Evolutionary conservation across 2,113 vertebrate species (phyloP).

Genomic region (Gadus chalcogrammus): DNA sequence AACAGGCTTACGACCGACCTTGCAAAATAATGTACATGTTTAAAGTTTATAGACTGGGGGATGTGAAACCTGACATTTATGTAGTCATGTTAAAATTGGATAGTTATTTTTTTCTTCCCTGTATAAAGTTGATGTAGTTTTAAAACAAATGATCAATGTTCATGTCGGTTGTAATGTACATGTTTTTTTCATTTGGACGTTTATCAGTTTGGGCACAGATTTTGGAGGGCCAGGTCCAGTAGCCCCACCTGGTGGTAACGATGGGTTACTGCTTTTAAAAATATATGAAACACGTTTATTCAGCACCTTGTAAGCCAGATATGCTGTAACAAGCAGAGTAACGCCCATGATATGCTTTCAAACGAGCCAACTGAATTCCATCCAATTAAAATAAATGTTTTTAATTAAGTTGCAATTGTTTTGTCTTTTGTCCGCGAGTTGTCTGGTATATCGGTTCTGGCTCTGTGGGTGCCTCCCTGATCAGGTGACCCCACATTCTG

Average conservation of each 20-base stretch:
- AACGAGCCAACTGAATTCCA: conserved; percentile 14
- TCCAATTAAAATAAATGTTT: conserved; percentile 40
- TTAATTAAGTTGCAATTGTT: background rate
- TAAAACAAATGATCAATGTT: too few species aligned
- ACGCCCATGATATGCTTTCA: conserved; percentile 20
- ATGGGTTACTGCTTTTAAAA: conserved; percentile 26
- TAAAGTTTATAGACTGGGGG: conserved; percentile 3
- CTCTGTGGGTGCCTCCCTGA: too few species aligned
- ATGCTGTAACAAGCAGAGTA: background rate
- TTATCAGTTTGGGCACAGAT: too few species aligned
- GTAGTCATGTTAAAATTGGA: background rate
- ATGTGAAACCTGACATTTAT: background rate
- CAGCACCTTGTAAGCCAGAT: background rate
- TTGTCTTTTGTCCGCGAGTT: background rate
- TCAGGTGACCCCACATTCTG: too few species aligned
- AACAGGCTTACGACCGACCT: too few species aligned
- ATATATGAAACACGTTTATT: background rate
- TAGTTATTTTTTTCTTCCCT: too few species aligned
- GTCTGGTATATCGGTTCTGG: too few species aligned
- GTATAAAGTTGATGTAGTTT: too few species aligned
- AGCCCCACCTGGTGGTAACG: conserved; percentile 27
- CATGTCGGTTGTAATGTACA: background rate
- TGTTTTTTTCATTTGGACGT: background rate
- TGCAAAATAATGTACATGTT: too few species aligned
- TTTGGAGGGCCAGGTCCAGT: too few species aligned